Evolutionary conservation across 2,888 invertebrate genomes (phyloP), one percentile per base, ranked within the genome.

Genomic region (Scotopteryx bipunctaria): DNA sequence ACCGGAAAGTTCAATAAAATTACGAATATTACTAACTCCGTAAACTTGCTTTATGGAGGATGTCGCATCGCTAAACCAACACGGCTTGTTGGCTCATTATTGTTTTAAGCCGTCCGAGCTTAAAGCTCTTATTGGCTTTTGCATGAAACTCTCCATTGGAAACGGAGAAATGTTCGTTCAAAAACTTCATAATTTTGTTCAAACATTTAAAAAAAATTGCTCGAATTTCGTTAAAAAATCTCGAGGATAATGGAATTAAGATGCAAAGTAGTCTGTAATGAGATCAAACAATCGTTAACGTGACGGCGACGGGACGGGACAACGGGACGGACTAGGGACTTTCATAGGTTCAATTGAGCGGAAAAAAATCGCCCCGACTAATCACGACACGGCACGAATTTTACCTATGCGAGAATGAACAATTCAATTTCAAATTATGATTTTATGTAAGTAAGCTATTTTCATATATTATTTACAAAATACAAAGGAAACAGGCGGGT

Each of bases 301-400:
- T 63, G 68, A 60, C 65, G 69, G 59, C 55, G 47, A 52, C 59
- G 57, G 59, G 63, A 27, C 57, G 56, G 69, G 56, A 29, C 57
- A 58, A 40, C 57, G 61, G 45, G n/a, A 25, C 25, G 9, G n/a
- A 25, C 27, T n/a, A 58, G 63, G 66, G 67, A 83, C 77, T 85
- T 85, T 84, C 80, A 81, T 83, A 82, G 87, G 88, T 86, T 86
- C 86, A 88, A 89, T 89, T 86, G 87, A 76, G 72, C 67, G 86
- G 86, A n/a, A 88, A 73, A 46, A 80, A 83, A 84, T 83, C 82
- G 75, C 68, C 66, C 66, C 73, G 79, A 80, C 86, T 88, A 87
- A 89, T 89, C 86, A 86, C 76, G 71, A 69, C 72, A 63, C 69
- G 68, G 46, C 27, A 33, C 19, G 51, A 61, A 66, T 73, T 71